Evolutionary conservation across 2,113 vertebrate species (phyloP).

Genomic region (Salvelinus namaycush): DNA sequence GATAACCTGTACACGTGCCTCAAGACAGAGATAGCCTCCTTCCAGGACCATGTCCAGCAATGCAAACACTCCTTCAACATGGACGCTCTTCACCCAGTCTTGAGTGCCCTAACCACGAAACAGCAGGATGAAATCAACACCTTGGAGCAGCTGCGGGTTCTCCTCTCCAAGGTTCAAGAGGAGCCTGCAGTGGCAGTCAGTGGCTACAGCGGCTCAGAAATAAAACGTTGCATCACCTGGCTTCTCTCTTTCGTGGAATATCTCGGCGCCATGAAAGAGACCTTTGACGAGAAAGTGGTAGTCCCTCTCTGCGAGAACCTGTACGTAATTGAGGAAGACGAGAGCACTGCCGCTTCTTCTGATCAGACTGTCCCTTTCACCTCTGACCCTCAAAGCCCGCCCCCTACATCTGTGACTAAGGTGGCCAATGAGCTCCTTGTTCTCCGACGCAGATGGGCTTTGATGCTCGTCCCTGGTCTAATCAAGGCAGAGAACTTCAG

Average conservation of each 20-base stretch:
- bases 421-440: conserved; percentile 41
- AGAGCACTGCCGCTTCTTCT: conserved; percentile 16
- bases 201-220: accelerated
- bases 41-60: conserved; percentile 7
- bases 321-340: neutral
- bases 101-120: neutral
- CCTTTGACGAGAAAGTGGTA: conserved; percentile 32
- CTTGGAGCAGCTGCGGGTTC: neutral
- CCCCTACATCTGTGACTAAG: neutral
- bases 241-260: conserved; percentile 56
- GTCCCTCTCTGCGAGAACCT: conserved; percentile 2
- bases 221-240: conserved; percentile 35
- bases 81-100: conserved; percentile 24
- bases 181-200: neutral
- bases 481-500: neutral
- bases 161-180: neutral
- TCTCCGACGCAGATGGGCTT: conserved; percentile 15
- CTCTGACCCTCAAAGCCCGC: neutral
- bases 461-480: conserved; percentile 38
- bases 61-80: conserved; percentile 48
- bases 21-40: conserved; percentile 37
- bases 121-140: neutral
- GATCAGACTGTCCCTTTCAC: neutral
- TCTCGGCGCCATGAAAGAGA: conserved; percentile 48
- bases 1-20: conserved; percentile 42